Conservation (phyloP, 2,113 vertebrate species). For the Ophthalmolycus amberensis region DNA sequence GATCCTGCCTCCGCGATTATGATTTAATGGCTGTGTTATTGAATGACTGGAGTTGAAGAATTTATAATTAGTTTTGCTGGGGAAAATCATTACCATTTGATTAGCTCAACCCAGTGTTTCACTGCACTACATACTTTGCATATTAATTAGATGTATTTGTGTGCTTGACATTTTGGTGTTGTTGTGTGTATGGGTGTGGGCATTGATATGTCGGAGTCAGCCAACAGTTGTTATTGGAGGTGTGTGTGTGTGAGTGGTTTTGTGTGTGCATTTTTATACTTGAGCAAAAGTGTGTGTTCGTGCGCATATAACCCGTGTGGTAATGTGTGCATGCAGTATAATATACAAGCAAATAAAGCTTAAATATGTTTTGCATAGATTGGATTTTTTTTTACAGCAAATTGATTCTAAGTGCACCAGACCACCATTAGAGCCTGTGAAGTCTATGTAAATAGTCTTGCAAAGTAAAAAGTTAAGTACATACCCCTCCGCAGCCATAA, state of each 20-base stretch:
- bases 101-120: slow-evolving; percentile 68
- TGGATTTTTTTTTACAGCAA: slow-evolving; percentile 19
- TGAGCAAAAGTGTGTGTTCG: neutral
- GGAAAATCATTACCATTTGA: slow-evolving; percentile 77
- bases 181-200: neutral
- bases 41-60: slow-evolving; percentile 70
- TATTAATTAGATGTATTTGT: slow-evolving; percentile 51
- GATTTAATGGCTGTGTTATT: slow-evolving; percentile 71
- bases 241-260: neutral
- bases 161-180: neutral
- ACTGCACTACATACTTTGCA: slow-evolving; percentile 53
- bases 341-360: slow-evolving; percentile 25
- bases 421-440: slow-evolving; percentile 1
- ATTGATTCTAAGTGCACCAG: slow-evolving; percentile 24
- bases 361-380: slow-evolving; percentile 8
- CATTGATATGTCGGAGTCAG: neutral
- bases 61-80: slow-evolving; percentile 73
- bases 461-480: slow-evolving; percentile 8
- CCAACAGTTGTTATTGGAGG: neutral
- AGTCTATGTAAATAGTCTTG: slow-evolving; percentile 29
- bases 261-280: neutral
- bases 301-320: neutral
- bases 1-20: slow-evolving; percentile 58
- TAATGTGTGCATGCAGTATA: neutral
- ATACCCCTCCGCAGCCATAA: neutral